Conservation (phyloP, 2,113 vertebrate genomes). For the Erythrocercus mccallii region DNA sequence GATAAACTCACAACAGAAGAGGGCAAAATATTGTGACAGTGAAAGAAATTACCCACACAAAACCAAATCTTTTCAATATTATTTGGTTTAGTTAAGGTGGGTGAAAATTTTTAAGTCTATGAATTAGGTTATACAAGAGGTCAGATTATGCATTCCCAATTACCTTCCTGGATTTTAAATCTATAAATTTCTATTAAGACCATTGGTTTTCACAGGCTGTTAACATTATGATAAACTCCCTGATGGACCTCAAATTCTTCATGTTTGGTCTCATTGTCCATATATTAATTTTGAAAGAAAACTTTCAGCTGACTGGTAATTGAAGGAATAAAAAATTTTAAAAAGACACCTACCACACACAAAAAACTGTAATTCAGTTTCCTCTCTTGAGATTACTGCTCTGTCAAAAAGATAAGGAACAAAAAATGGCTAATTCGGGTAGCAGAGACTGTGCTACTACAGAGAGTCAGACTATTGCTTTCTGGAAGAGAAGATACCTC, state of each 20-base stretch:
- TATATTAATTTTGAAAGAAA: neutral
- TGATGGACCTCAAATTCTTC: neutral
- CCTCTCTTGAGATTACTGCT: neutral
- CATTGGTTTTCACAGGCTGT: neutral
- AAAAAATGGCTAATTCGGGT: neutral
- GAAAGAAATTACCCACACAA: neutral
- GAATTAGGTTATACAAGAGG: neutral
- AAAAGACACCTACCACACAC: neutral
- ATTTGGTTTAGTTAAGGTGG: neutral
- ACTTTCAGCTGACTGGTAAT: neutral
- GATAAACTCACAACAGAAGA: neutral
- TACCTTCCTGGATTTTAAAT: slow-evolving; percentile 9
- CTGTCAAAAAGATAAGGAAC: neutral
- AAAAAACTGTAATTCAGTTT: neutral
- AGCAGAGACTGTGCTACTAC: neutral
- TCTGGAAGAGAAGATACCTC: neutral
- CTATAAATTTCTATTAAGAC: neutral
- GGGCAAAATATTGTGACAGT: neutral
- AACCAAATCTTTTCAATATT: neutral
- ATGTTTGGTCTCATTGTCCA: neutral
- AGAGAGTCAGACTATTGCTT: neutral
- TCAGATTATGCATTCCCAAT: neutral
- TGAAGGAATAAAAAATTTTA: neutral
- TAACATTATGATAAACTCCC: neutral
- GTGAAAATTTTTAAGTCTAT: neutral